Evolutionary conservation across 1,140 invertebrate species (phyloP), one percentile per base, ranked within the genome.

Genomic region (Drosophila varians): DNA sequence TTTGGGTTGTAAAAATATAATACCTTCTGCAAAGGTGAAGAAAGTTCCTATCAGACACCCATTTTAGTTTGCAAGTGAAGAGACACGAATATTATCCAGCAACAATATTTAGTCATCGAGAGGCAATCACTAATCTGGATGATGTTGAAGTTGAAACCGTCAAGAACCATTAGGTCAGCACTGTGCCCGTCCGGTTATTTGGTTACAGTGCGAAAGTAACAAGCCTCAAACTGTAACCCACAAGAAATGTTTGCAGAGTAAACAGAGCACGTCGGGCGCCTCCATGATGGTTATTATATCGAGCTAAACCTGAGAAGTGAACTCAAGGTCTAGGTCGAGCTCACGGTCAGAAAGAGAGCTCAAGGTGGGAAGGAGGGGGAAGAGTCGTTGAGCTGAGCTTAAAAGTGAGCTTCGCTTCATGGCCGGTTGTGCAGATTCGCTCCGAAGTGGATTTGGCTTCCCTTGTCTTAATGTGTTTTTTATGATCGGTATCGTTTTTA

Each of bases 311-410:
- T 19, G 26, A 38, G 18, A 31, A n/a, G 18, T 26, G 36, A 31
- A 51, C 36, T 70, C 80, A 86, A 86, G 80, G 80, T 86, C 80
- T 86, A 86, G 80, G 80, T 86, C 76, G 75, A 46, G 65, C 49
- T 47, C 46, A 42, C 43, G 58, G 58, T 31, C 70, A 69, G 47
- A 36, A 12, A 48, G 34, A 60, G 49, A 25, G 55, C 40, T 65
- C 16, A 21, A 23, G 26, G 46, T 21, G 49, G 25, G 26, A 14
- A 38, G 56, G 11, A 43, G 28, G 36, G 46, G 49, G 36, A 23
- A 53, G 38, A 83, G 78, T 77, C 74, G 79, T 78, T 84, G 74
- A 78, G n/a, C 79, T 78, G 74, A 61, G 48, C 51, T 72, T 64
- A 64, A 61, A 53, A 69, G 65, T 80, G 52, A 28, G 21, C n/a